Conservation (phyloP, 2,888 invertebrate genomes). For the Polia nebulosa region DNA sequence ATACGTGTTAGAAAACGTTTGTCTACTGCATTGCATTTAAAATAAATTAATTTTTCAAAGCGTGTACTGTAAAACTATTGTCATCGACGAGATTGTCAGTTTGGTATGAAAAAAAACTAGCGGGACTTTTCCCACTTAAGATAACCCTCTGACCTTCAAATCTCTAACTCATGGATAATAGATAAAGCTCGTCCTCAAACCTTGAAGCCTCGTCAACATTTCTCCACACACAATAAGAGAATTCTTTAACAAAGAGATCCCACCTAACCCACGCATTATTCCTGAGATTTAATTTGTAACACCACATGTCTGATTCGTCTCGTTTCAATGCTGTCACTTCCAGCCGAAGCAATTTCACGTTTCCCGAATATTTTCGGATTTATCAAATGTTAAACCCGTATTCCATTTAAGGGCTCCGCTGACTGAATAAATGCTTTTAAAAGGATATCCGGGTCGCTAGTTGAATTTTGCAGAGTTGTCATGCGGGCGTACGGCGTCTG, state of each 20-base stretch:
- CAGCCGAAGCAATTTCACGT: constrained; percentile 72
- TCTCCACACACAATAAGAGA: constrained; percentile 17
- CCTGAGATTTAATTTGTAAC: constrained; percentile 62
- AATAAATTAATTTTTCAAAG: too few species aligned
- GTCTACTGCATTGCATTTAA: too few species aligned
- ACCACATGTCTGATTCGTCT: constrained; percentile 53
- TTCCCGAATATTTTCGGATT: constrained; percentile 63
- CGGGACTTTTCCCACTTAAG: too few species aligned
- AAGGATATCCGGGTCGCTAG: constrained; percentile 42
- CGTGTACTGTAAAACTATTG: too few species aligned
- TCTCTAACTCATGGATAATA: not conserved
- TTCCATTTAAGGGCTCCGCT: constrained; percentile 45
- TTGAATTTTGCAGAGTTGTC: constrained; percentile 13
- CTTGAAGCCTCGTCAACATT: not conserved
- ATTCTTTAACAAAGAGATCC: not conserved
- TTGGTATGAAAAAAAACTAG: too few species aligned
- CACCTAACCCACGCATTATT: constrained; percentile 36
- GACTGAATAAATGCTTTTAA: constrained; percentile 51
- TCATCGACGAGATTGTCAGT: too few species aligned
- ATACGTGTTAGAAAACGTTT: too few species aligned
- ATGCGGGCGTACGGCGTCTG: constrained; percentile 34
- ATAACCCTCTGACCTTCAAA: not conserved
- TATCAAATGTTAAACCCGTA: constrained; percentile 62
- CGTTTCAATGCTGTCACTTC: constrained; percentile 69
- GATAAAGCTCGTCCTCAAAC: not conserved